Base-by-base conservation (phyloP, 2,113 vertebrate genomes). In the Cottus gobio region DNA sequence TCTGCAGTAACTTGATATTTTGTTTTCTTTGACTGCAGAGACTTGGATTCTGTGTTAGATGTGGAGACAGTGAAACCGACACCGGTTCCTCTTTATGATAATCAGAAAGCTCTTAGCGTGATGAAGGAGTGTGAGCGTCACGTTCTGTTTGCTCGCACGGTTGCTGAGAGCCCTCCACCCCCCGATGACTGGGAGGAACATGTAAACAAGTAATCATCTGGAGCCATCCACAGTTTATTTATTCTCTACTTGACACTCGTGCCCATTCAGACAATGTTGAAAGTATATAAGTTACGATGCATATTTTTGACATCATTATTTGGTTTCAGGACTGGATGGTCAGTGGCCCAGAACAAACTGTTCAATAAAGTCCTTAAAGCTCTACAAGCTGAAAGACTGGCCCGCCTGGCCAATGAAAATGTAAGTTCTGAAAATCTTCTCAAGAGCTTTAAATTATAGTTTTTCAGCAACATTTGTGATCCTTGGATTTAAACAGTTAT, bases 121-220 rank as follows among this genome's bases (percentile, higher is more conserved):
- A 99, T 99, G 98, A 99, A 97, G 6, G 98, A 99, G 89, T 99
- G 98, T 54, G 98, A 99, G 79, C 93, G 98, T 0, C 98, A 99
- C 0, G 98, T 99, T 8, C 95, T 99, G 86, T 99, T 99, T 3
- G 98, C 97, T 34, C 96, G 98, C 61, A 98, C 98, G 0, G 95
- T 97, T 1, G 97, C 98, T 0, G 98, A 99, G 3, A 96, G 96
- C 16, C 97, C 98, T 0, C 96, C 96, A 0, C 97, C 98, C 0
- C 97, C 98, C 0, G 98, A 99, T 2, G 98, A 99, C 94, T 99
- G 98, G 98, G 98, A 99, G 79, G 98, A 99, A 46, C 98, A 98
- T 20, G 77, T 99, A 79, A 99, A 96, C 95, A 97, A 98, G 98
- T 98, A 90, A 85, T 36, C 26, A 46, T 44, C 20, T 69, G 4